Evolutionary conservation across 2,888 invertebrate species (phyloP), one percentile per base, ranked within the genome.

Genomic region (Lottia scabra): DNA sequence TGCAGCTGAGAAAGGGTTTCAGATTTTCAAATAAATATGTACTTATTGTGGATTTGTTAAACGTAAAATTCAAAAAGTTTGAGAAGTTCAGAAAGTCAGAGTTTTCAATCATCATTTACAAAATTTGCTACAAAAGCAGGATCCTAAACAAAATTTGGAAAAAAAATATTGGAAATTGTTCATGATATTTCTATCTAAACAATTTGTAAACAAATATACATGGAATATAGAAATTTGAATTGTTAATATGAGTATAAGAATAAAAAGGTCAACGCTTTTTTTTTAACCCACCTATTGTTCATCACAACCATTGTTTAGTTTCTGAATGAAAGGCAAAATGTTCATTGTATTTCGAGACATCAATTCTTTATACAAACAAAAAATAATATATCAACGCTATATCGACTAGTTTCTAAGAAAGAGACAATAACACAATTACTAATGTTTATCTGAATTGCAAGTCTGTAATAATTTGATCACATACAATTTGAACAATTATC

Each of bases 261-360:
- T 56, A 56, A 56, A 56, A 19, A 38, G 38, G 38, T 38, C 38
- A 38, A 10, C 5, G 10, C 38, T 56, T 56, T 56, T 16, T 19
- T 56, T 56, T 56, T 3, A 12, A 10, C 12, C 23, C 12, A n/a
- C 56, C 19, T 56, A 23, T 12, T 56, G 12, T 19, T 23, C 23
- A 56, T 56, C 56, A 56, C 56, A 56, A 56, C 56, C 56, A 56
- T 56, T 56, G 10, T 56, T 56, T 56, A 23, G 56, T 56, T 56
- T 56, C 19, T 56, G 19, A 56, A 56, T 23, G 19, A 19, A 56
- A 56, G 56, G 56, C 56, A 56, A 23, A 23, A 56, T 56, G 23
- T 56, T 56, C 56, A 56, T 56, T 56, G 56, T 56, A 56, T 56
- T 56, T 56, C 19, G 56, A 56, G 56, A 56, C 56, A 56, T 23